Evolutionary conservation across 2,888 invertebrate genomes (phyloP).

Genomic region (Cryptocheilus praepositus): DNA sequence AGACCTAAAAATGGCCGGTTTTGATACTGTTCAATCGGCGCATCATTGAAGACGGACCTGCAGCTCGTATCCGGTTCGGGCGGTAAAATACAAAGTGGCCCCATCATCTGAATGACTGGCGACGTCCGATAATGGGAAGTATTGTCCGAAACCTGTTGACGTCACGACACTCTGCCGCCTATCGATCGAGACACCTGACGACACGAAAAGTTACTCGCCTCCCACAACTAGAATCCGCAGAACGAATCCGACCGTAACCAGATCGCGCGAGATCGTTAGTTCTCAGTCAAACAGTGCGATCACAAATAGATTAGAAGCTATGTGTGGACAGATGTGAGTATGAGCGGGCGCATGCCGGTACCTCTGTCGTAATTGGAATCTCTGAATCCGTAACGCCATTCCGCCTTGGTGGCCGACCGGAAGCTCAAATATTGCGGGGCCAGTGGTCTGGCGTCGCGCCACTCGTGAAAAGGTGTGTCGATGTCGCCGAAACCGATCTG

Average conservation of each 20-base stretch:
- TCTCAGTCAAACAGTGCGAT: too few species aligned
- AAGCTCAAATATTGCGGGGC: conserved; percentile 39
- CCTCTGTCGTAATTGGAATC: conserved; percentile 29
- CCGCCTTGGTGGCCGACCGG: conserved; percentile 34
- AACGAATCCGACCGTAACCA: too few species aligned
- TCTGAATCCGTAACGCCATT: conserved; percentile 34
- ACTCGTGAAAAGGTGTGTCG: conserved; percentile 39
- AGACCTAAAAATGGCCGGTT: too few species aligned
- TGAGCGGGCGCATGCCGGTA: background rate
- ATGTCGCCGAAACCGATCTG: conserved; percentile 36
- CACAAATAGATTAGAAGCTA: too few species aligned
- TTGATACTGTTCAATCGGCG: too few species aligned
- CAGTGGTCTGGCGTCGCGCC: conserved; percentile 40
- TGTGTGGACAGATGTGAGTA: too few species aligned
- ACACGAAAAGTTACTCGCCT: background rate
- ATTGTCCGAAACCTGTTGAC: conserved; percentile 39
- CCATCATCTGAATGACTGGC: conserved; percentile 37
- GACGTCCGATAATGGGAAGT: conserved; percentile 33
- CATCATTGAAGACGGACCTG: conserved; percentile 21
- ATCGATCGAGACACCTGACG: conserved; percentile 19
- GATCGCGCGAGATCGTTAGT: too few species aligned
- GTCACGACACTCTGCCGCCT: conserved; percentile 35
- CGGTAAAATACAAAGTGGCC: conserved; percentile 39
- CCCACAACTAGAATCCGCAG: background rate
- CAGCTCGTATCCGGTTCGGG: conserved; percentile 21